Base-by-base conservation (phyloP, 2,888 invertebrate genomes). In the Lepeophtheirus nordmannii region DNA sequence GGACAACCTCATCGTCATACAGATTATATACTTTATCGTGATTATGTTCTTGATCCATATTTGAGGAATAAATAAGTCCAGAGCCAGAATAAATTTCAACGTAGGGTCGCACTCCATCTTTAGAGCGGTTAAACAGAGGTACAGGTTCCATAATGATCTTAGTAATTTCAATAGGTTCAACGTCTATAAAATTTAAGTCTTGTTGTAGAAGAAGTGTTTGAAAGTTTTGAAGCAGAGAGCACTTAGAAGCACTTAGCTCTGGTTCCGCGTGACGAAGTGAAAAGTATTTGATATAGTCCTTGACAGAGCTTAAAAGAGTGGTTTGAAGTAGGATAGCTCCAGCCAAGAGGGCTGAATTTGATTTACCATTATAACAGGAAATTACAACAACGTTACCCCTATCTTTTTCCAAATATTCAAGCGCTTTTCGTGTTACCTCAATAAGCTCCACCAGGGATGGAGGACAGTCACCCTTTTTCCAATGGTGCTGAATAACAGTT, bases 31-130 rank as follows among this genome's bases (percentile, higher is more conserved):
- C 14, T 12, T 17, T 14, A 46, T 46, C 85, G 72, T 85, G 83
- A 71, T 94, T 93, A 74, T 94, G 94, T 69, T 92, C 91, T 73
- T 87, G 86, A 17, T 46, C 53, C n/a, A 14, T 46, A n/a, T 17
- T 17, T 46, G 53, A 46, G 17, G 53, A 46, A 17, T 46, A 46
- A 17, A 46, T 17, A 46, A 46, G 53, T 5, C n/a, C 14, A n/a
- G 53, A 46, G 14, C 53, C 53, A 46, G 53, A 46, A 17, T 85
- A 92, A 30, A 96, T 82, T 76, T 96, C 94, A 67, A 91, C 81
- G 75, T 87, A 94, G 9, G 94, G 91, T 68, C 94, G 82, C 74
- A 93, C 93, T 0, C 96, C 96, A 76, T 92, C 93, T 70, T 88
- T 85, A 67, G 88, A 83, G 79, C 89, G 89, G 11, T 92, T 96